Conservation (phyloP, 2,888 invertebrate species). For the Agapetus fuscipes region DNA sequence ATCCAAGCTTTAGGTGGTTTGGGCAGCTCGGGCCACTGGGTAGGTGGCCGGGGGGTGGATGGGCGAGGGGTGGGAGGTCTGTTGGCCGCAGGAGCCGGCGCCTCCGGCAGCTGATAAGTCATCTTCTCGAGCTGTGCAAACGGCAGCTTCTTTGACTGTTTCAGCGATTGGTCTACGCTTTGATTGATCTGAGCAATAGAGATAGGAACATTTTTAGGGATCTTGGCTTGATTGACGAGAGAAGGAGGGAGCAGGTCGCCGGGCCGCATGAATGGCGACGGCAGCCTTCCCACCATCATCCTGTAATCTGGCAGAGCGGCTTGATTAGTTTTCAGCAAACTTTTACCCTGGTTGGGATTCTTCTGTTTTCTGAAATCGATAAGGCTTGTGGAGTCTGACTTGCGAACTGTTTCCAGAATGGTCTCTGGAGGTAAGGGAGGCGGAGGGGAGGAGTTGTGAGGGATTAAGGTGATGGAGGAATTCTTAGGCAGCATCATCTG, state of each 20-base stretch:
- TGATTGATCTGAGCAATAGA: slow-evolving; percentile 30
- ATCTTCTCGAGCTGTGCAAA: slow-evolving; percentile 15
- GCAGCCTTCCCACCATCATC: not conserved
- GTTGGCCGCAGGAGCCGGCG: slow-evolving; percentile 18
- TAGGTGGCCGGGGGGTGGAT: slow-evolving; percentile 29
- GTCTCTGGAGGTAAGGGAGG: slow-evolving; percentile 8
- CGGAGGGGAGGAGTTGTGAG: slow-evolving; percentile 7
- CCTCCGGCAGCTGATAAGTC: slow-evolving; percentile 8
- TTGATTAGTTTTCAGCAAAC: slow-evolving; percentile 37
- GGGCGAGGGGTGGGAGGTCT: slow-evolving; percentile 27
- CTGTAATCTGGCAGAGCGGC: not conserved
- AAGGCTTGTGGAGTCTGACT: slow-evolving; percentile 32
- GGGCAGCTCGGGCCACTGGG: slow-evolving; percentile 23
- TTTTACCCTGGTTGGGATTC: slow-evolving; percentile 32
- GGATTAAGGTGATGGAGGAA: slow-evolving; percentile 6
- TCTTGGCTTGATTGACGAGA: slow-evolving; percentile 28
- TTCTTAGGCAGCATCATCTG: slow-evolving; percentile 1
- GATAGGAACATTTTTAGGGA: slow-evolving; percentile 30
- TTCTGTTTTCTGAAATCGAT: slow-evolving; percentile 39
- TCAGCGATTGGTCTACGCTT: slow-evolving; percentile 22
- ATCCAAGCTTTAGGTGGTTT: too few species aligned
- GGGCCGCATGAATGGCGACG: slow-evolving; percentile 1
- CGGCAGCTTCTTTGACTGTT: slow-evolving; percentile 14
- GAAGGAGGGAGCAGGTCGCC: slow-evolving; percentile 14
- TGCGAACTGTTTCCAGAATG: slow-evolving; percentile 29